Percentiles rank a stretch among this genome's conserved stretches.
Evolutionary conservation across 2,797 vertebrate species (phyloP).

Genomic region (Alosa sapidissima): DNA sequence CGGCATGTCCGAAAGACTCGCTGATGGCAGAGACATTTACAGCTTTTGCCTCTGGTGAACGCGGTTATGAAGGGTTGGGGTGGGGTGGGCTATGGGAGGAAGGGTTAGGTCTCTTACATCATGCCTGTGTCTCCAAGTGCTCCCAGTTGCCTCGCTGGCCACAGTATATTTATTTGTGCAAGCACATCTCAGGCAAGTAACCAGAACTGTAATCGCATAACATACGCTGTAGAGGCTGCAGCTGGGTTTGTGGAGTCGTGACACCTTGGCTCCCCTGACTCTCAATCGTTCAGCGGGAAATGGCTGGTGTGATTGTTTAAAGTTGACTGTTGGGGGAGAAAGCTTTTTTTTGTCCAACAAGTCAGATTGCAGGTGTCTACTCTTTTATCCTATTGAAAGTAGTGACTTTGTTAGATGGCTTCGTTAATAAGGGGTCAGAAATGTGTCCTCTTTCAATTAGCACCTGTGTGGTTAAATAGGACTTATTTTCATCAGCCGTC

Average conservation of each 20-base stretch:
- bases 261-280: not conserved
- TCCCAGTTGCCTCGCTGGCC: not conserved
- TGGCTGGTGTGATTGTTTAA: not conserved
- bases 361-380: not conserved
- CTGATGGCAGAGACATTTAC: slow-evolving; percentile 10
- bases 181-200: not conserved
- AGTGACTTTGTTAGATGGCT: not conserved
- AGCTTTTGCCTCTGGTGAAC: not conserved
- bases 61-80: not conserved
- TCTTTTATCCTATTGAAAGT: not conserved
- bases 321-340: too few species aligned
- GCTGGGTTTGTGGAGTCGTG: not conserved
- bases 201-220: not conserved
- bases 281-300: not conserved
- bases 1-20: not conserved
- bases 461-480: not conserved
- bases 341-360: too few species aligned
- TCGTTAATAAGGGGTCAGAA: not conserved
- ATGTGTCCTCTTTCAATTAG: not conserved
- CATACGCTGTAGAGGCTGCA: not conserved
- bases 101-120: not conserved
- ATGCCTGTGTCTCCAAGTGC: not conserved
- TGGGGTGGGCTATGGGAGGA: not conserved
- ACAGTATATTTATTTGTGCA: not conserved
- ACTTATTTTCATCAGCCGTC: not conserved